Evolutionary conservation across 2,113 vertebrate species (phyloP).

Genomic region (Cyphomyrus plagiostoma): DNA sequence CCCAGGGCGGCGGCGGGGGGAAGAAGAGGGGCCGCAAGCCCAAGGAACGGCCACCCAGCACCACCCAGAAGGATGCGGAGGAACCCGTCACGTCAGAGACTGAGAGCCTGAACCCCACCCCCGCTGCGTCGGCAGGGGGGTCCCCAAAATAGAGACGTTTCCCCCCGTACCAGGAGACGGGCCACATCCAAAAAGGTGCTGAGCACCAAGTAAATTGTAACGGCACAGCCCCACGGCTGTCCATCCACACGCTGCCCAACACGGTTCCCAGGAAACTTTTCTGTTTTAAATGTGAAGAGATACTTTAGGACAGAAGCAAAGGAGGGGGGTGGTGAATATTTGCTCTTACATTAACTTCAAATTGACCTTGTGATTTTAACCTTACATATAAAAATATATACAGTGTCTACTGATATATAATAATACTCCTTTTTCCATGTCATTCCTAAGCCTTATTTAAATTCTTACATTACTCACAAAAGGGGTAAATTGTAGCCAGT

Average conservation of each 20-base stretch:
- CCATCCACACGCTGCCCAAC: conserved; percentile 37
- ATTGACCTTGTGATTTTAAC: conserved; percentile 40
- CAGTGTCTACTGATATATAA: conserved; percentile 40
- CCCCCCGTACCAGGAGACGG: conserved; percentile 43
- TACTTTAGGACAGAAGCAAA: conserved; percentile 29
- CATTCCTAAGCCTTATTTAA: conserved; percentile 52
- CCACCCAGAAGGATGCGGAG: not conserved
- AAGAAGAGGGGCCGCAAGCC: conserved; percentile 89
- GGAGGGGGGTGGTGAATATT: conserved; percentile 40
- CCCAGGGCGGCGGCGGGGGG: conserved; percentile 68
- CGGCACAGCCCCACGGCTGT: conserved; percentile 40
- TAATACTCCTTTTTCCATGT: conserved; percentile 45
- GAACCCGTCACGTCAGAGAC: conserved; percentile 45
- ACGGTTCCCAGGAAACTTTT: conserved; percentile 31
- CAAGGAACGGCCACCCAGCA: conserved; percentile 68
- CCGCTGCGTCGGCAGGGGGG: conserved; percentile 42
- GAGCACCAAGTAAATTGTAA: conserved; percentile 47
- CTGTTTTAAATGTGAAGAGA: conserved; percentile 34
- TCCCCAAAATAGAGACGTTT: conserved; percentile 46
- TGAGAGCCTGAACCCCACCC: conserved; percentile 30
- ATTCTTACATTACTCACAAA: conserved; percentile 44
- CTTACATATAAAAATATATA: conserved; percentile 32
- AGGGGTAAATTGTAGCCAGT: conserved; percentile 39
- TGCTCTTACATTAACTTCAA: conserved; percentile 33
- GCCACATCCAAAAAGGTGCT: conserved; percentile 54